A percentile compares a stretch with the other conserved stretches of the same genome.
These are phyloP conservation scores for Acestrorhynchus altus DNA, from an alignment of 2,797 vertebrate species.

Conservation along the genomic window DNA sequence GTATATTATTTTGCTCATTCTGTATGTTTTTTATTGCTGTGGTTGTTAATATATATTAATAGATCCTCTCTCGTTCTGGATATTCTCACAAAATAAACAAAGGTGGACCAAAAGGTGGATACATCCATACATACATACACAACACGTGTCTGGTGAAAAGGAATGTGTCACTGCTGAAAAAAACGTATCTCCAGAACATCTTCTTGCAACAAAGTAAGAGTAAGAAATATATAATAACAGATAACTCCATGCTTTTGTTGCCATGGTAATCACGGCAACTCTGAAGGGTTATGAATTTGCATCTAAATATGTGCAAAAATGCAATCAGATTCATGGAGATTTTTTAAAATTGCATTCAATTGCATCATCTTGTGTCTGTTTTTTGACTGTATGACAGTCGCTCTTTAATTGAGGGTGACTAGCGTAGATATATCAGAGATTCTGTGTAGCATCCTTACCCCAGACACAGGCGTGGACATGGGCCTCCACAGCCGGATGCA, in stretches of 20 bases:
- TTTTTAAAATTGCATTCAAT: not conserved
- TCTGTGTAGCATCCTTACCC: not conserved
- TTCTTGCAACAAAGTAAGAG: no score
- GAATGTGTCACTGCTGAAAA: no score
- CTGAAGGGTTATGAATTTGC: not conserved
- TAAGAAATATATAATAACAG: no score
- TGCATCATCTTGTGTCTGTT: not conserved
- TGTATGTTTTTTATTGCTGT: no score
- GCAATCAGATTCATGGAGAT: not conserved
- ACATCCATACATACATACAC: no score
- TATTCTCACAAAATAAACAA: no score
- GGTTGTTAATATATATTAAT: no score
- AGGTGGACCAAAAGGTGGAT: no score
- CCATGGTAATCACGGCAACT: not conserved
- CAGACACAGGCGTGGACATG: constrained; percentile 29
- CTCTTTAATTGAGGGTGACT: not conserved
- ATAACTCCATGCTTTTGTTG: not conserved
- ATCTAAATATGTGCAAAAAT: not conserved
- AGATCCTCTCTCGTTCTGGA: no score
- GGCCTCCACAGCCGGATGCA: constrained; percentile 19
- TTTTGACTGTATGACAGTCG: not conserved
- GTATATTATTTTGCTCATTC: no score
- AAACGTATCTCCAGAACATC: no score
- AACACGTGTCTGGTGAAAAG: no score
- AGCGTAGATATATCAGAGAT: not conserved